Base-by-base conservation (phyloP, 2,113 vertebrate species). In the Capreolus pygargus region DNA sequence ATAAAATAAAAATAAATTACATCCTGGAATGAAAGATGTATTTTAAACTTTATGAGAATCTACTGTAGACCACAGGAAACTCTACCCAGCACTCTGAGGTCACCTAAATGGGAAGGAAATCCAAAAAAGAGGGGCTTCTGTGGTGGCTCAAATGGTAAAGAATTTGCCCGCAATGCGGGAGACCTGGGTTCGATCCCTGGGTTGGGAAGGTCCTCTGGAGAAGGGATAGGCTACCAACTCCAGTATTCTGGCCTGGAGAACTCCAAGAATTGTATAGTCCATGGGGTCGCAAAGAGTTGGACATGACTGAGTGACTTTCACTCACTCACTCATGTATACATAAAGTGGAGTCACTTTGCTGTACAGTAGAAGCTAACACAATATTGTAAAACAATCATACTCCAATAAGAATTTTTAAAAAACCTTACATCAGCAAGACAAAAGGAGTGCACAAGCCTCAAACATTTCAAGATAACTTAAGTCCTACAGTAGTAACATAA, bases 381-480 rank as follows among this genome's bases (percentile, higher is more conserved):
- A 43, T 27, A 76, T 76, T 76, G 23, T 76, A 76, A 76, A 76
- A 43, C 70, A 76, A 76, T 39, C 43, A 43, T 43, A 76, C 23
- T 3, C 21, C 39, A 43, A 76, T 27, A 76, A 74, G 25, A 25
- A 27, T 23, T 13, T 1, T 1, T 3, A 23, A 67, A 67, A 43
- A 43, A 3, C 54, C 67, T 79, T 74, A 60, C 9, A 0, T 67
- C 76, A 78, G 64, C 30, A 89, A 96, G 54, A 86, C 27, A 33
- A 94, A 83, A 97, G 61, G 15, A 58, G 45, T 43, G 23, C 21
- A 17, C 39, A 90, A 81, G 89, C 90, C 70, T 16, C 47, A 90
- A 79, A 78, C 27, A 94, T 86, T 94, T 97, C 55, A 87, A 95
- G 43, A 84, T 79, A 70, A 89, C 43, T 36, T 93, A 81, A 78